A percentile compares a stretch with the other conserved stretches of the same genome.
Conservation (phyloP, 2,888 invertebrate species). For the Cheilosia soror region DNA sequence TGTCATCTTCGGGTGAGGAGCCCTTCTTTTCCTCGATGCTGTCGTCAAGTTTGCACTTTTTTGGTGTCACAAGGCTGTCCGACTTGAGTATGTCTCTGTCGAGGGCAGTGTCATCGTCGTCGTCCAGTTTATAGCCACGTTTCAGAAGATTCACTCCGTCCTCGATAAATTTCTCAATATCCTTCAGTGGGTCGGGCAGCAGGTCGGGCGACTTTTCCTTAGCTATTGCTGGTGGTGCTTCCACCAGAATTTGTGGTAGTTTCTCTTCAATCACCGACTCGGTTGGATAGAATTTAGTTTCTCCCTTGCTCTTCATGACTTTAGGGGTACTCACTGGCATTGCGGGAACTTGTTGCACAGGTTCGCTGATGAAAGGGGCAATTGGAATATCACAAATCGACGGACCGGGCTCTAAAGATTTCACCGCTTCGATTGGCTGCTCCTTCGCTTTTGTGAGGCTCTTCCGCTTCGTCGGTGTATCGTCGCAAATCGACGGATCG, state of each 20-base stretch:
- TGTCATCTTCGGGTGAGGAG: slow-evolving; percentile 71
- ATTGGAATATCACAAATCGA: neutral
- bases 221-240: neutral
- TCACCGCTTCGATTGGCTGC: neutral
- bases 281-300: slow-evolving; percentile 51
- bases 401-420: neutral
- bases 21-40: slow-evolving; percentile 36
- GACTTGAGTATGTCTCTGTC: slow-evolving; percentile 39
- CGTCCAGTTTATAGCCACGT: slow-evolving; percentile 80
- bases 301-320: slow-evolving; percentile 47
- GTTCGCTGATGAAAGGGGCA: neutral
- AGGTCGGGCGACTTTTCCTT: slow-evolving; percentile 76
- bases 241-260: neutral
- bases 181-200: slow-evolving; percentile 79
- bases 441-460: slow-evolving; percentile 21
- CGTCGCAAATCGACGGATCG: neutral
- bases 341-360: neutral
- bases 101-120: slow-evolving; percentile 72
- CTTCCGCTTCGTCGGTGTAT: slow-evolving; percentile 33
- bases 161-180: slow-evolving; percentile 82
- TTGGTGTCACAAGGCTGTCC: slow-evolving; percentile 41
- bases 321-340: neutral
- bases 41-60: slow-evolving; percentile 60
- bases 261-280: neutral
- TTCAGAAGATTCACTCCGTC: slow-evolving; percentile 82